Evolutionary conservation across 2,888 invertebrate species (phyloP).

Genomic region (Sycophila texana): DNA sequence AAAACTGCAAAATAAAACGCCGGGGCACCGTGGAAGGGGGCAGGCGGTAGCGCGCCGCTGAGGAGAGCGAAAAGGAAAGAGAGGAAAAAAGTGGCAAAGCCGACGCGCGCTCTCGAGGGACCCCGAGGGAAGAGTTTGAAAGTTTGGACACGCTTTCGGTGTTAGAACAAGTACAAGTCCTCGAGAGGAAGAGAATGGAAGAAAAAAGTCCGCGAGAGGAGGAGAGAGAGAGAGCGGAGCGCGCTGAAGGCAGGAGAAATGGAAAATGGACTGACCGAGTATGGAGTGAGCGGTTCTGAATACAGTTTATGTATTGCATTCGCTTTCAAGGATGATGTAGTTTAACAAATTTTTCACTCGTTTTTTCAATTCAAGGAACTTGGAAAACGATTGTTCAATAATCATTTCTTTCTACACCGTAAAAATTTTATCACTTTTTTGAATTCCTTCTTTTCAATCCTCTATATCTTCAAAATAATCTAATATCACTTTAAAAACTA

Average conservation of each 20-base stretch:
- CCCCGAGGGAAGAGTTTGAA: slow-evolving; percentile 60
- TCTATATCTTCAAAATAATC: no score
- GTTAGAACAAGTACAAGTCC: slow-evolving; percentile 61
- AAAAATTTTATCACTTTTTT: no score
- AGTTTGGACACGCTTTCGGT: slow-evolving; percentile 70
- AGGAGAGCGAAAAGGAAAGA: neutral
- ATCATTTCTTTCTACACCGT: no score
- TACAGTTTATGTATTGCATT: slow-evolving; percentile 11
- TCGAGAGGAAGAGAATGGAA: slow-evolving; percentile 37
- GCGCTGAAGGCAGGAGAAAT: slow-evolving; percentile 19
- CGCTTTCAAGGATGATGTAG: no score
- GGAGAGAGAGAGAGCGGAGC: slow-evolving; percentile 11
- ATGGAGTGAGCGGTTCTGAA: slow-evolving; percentile 23
- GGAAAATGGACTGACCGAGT: slow-evolving; percentile 28
- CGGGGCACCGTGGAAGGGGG: neutral
- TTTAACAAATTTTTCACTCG: no score
- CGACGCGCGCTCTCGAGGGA: slow-evolving; percentile 37
- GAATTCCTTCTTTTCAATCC: no score
- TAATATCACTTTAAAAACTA: no score
- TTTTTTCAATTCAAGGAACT: neutral
- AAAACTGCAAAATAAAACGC: slow-evolving; percentile 53
- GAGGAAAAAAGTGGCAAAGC: slow-evolving; percentile 37
- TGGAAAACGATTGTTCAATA: neutral
- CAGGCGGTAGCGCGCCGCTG: neutral
- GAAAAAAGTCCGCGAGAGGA: slow-evolving; percentile 23